Conservation (phyloP, 2,113 vertebrate species). For the Rhynchomys soricoides region DNA sequence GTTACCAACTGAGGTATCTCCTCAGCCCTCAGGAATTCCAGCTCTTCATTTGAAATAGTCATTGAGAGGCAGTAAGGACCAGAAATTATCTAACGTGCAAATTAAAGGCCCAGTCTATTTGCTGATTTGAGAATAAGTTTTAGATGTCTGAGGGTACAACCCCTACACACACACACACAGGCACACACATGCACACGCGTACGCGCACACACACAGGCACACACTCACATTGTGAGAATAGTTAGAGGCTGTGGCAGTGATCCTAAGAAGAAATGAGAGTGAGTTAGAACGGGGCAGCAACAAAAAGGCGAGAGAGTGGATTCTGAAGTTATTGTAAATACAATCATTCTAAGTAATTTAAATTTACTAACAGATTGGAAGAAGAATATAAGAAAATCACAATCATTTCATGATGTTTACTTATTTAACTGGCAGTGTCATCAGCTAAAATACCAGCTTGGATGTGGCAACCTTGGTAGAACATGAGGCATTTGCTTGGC, state of each 20-base stretch:
- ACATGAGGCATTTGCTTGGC: not conserved
- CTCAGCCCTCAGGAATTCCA: not conserved
- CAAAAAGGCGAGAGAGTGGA: not conserved
- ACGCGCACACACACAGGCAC: too few species aligned
- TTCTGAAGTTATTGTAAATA: not conserved
- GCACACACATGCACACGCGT: too few species aligned
- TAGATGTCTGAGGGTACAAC: rapidly evolving
- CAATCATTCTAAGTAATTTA: not conserved
- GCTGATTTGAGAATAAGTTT: not conserved
- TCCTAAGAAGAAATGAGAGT: not conserved
- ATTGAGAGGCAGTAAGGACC: not conserved
- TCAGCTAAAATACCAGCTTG: not conserved
- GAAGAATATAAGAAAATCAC: not conserved
- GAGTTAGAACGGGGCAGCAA: not conserved
- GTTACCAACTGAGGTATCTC: not conserved
- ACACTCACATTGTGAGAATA: not conserved
- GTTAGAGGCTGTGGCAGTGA: not conserved
- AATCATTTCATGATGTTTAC: not conserved
- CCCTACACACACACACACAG: too few species aligned
- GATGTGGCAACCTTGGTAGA: not conserved
- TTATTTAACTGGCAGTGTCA: not conserved
- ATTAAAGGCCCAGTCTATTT: not conserved
- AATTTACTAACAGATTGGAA: not conserved
- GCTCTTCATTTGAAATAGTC: not conserved
- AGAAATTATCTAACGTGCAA: not conserved